Percentiles rank a stretch among this genome's conserved stretches.
Evolutionary conservation across 2,113 vertebrate species (phyloP).

Genomic region (Gopherus flavomarginatus): DNA sequence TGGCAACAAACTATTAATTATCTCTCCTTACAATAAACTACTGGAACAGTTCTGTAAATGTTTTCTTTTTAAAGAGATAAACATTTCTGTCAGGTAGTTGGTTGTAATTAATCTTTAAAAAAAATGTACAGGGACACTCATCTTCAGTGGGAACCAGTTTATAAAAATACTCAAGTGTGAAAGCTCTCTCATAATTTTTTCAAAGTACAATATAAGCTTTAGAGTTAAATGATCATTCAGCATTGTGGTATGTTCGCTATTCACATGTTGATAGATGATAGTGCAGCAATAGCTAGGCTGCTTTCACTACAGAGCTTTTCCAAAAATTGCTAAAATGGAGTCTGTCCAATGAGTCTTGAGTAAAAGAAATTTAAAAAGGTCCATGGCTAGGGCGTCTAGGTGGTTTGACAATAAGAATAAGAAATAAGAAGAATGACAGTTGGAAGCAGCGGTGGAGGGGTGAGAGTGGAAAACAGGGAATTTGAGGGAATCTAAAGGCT

Average conservation of each 20-base stretch:
- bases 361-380: not conserved
- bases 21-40: slow-evolving; percentile 63
- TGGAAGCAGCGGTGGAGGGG: not conserved
- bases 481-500: not conserved
- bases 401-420: not conserved
- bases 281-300: not conserved
- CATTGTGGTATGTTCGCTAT: slow-evolving; percentile 40
- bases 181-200: slow-evolving; percentile 59
- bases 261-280: not conserved
- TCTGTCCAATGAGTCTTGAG: not conserved
- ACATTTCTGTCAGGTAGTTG: slow-evolving; percentile 52
- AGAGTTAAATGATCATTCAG: slow-evolving; percentile 23
- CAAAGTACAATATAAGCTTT: not conserved
- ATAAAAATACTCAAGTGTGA: slow-evolving; percentile 56
- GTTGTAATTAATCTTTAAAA: slow-evolving; percentile 50
- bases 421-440: not conserved
- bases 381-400: not conserved
- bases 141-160: slow-evolving; percentile 67
- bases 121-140: slow-evolving; percentile 35
- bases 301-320: not conserved
- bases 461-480: not conserved
- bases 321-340: not conserved
- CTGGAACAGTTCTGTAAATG: slow-evolving; percentile 56
- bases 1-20: slow-evolving; percentile 66
- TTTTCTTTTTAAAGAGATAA: slow-evolving; percentile 68